phyloP scores from a whole-genome alignment of 1,140 invertebrate species.

The Stegodyphus dumicola region DNA sequence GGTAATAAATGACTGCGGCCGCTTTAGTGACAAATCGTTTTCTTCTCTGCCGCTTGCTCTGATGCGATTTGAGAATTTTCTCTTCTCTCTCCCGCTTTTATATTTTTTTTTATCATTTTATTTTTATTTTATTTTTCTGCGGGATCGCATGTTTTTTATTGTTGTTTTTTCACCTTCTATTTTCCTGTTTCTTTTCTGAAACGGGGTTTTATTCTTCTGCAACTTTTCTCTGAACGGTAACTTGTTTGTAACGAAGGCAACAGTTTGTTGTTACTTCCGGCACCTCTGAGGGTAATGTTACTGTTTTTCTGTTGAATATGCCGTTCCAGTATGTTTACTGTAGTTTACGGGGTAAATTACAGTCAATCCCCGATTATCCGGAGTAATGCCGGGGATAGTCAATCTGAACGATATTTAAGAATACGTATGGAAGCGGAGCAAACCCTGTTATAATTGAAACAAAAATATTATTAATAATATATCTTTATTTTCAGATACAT shows the following conservation, averaged over 20 bases:
- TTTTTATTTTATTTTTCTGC: not conserved
- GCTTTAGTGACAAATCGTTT: conserved; percentile 59
- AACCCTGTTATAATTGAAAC: no score
- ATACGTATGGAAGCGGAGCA: no score
- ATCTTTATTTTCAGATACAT: no score
- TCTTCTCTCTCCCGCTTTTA: not conserved
- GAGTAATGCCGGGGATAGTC: no score
- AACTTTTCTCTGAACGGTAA: not conserved
- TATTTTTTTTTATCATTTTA: not conserved
- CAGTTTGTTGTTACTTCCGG: no score
- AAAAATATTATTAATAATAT: no score
- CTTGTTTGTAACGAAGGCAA: not conserved
- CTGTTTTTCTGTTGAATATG: no score
- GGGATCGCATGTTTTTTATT: not conserved
- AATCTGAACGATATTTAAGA: no score
- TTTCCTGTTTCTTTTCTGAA: not conserved
- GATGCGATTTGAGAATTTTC: conserved; percentile 56
- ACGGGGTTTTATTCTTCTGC: not conserved
- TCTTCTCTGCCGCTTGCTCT: conserved; percentile 37
- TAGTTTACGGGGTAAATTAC: no score
- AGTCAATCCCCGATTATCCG: no score
- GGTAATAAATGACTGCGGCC: conserved; percentile 56
- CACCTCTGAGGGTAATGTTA: no score
- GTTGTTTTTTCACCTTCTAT: not conserved
- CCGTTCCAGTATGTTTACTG: no score